Base-by-base conservation (phyloP, 2,113 vertebrate genomes). In the Cairina moschata region DNA sequence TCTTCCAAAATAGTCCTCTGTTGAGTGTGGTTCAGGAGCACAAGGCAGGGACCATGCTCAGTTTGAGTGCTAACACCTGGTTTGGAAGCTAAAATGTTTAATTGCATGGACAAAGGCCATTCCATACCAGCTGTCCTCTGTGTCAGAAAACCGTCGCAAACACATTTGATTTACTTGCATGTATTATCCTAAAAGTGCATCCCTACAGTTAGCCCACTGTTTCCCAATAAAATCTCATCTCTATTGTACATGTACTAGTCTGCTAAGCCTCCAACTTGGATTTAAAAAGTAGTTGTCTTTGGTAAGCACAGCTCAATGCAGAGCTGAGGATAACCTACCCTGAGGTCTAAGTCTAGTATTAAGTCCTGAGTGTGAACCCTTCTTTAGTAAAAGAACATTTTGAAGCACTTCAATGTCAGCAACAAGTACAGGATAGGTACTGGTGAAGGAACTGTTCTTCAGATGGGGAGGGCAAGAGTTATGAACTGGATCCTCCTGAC, bases 51-150 rank as follows among this genome's bases (percentile, higher is more conserved):
- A 29, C 42, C 20, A 38, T 7, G 46, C 25, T 81, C 76, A n/a
- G 46, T 83, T 72, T 90, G 60, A 93, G 36, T 52, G 65, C 60
- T 86, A 48, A 74, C 95, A 96, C 86, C 86, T 92, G 86, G 68
- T 63, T 81, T 92, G 65, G 65, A 92, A 83, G 69, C 26, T 56
- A 42, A 68, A 67, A 81, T 32, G 22, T 91, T 95, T 78, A 92
- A 84, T 79, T 73, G 13, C 17, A 11, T 1, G 14, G 68, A 71
- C 80, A 90, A 90, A 93, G 56, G 36, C 86, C 32, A 17, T 72
- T 76, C 54, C 58, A 76, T 0, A 3, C 67, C 88, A 96, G 76
- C 36, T 92, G 94, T 73, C 50, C 86, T 67, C 50, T 2, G 2
- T 52, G 68, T 74, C 46, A 59, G 42, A 86, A 88, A 79, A 71